Evolutionary conservation across 1,140 invertebrate species (phyloP), one percentile per base, ranked within the genome.

Genomic region (Lasioglossum albipes): DNA sequence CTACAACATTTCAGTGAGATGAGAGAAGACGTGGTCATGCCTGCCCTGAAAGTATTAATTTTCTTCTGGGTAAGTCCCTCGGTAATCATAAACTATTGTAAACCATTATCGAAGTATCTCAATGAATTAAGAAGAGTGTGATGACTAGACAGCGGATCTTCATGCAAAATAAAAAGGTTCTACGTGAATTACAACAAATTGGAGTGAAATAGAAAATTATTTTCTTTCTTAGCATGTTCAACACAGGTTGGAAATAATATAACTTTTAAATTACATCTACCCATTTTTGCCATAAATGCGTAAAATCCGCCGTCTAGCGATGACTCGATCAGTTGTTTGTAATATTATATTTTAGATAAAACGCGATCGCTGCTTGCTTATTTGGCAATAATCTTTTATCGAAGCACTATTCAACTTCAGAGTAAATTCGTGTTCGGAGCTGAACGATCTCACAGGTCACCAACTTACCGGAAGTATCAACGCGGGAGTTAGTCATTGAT

Each of bases 401-500:
- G 27, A 27, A 27, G 27, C 27, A 27, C 27, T 27, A 27, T 27
- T 27, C 27, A 27, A 27, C 27, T 0, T 27, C 27, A 27, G 27
- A 27, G 27, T 27, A 27, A 27, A 27, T 2, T 27, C 31, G 42
- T 62, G 66, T 77, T 70, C 18, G 54, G 9, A 41, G 2, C 20
- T 12, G 20, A 27, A 0, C 6, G 49, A 52, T 59, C 18, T 59
- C 22, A 22, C 22, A 22, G 36, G 36, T 59, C 49, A 54, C 18
- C 41, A 2, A 22, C 18, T 68, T 61, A 22, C 0, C 64, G 27
- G 18, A 64, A 41, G 18, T 64, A 16, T 42, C 57, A 72, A 78
- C 62, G 67, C 27, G 5, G 20, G 9, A 41, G 59, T 18, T 13
- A 70, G 57, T 16, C 31, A 52, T 52, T 71, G 68, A 71, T 78